Conservation (phyloP, 2,113 vertebrate genomes). For the Petrocephalus zakoni region DNA sequence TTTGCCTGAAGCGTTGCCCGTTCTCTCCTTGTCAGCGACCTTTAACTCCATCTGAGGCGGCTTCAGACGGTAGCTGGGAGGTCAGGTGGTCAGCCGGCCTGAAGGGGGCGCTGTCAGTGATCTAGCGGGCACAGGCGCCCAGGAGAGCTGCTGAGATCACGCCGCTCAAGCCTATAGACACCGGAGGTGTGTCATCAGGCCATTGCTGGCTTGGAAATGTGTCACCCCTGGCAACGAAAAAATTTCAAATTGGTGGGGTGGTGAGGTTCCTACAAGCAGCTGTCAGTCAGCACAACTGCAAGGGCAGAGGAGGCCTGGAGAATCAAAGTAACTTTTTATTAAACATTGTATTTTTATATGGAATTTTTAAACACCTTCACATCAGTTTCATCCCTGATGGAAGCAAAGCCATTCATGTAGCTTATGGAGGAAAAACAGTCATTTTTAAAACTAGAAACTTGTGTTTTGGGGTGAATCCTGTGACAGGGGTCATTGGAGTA, state of each 20-base stretch:
- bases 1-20: conserved; percentile 51
- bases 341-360: not conserved
- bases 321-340: not conserved
- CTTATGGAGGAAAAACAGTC: not conserved
- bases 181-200: not conserved
- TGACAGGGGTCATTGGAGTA: not conserved
- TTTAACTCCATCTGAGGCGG: not conserved
- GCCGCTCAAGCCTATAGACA: not conserved
- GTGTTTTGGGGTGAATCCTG: not conserved
- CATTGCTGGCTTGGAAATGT: not conserved
- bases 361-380: not conserved
- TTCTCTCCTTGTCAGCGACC: conserved; percentile 69
- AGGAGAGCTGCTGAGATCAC: not conserved
- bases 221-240: not conserved
- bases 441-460: not conserved
- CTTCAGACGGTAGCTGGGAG: not conserved
- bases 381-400: not conserved
- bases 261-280: not conserved
- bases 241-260: not conserved
- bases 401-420: conserved; percentile 7
- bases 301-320: not conserved
- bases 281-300: not conserved
- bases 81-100: not conserved
- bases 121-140: not conserved
- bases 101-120: not conserved